Conservation (phyloP, 2,888 invertebrate species). For the Philonicus albiceps region DNA sequence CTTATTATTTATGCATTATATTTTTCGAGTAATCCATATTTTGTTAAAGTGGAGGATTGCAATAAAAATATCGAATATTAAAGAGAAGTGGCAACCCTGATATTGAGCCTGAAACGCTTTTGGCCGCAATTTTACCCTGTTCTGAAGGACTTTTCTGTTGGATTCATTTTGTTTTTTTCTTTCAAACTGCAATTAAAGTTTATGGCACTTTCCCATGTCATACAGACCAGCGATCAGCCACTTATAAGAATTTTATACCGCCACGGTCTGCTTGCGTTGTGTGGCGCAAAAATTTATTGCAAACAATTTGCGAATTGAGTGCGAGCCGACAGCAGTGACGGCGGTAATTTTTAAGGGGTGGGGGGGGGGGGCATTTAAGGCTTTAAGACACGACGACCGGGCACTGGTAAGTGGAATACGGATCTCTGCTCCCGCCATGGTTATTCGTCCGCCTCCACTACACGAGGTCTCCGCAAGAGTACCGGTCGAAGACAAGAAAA, state of each 20-base stretch:
- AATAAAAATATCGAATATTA: neutral
- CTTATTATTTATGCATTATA: too few species aligned
- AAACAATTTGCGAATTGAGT: neutral
- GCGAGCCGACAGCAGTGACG: neutral
- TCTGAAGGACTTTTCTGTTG: neutral
- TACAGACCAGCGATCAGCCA: slow-evolving; percentile 9
- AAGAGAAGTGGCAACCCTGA: neutral
- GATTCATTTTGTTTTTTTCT: too few species aligned
- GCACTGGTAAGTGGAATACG: too few species aligned
- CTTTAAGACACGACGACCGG: neutral
- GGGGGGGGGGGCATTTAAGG: neutral
- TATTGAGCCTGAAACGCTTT: neutral
- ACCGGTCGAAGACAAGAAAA: neutral
- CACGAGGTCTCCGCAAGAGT: neutral
- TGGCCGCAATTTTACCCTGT: neutral
- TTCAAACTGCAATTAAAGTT: slow-evolving; percentile 1
- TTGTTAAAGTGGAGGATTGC: neutral
- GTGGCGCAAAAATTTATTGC: neutral
- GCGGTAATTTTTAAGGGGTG: neutral
- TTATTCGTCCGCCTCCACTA: neutral
- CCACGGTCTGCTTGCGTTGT: neutral
- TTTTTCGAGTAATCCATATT: neutral
- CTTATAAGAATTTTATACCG: slow-evolving; percentile 10
- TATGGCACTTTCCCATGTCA: slow-evolving; percentile 24
- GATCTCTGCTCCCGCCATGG: neutral